Base-by-base conservation (phyloP, 2,113 vertebrate species). In the Spheniscus mendiculus region DNA sequence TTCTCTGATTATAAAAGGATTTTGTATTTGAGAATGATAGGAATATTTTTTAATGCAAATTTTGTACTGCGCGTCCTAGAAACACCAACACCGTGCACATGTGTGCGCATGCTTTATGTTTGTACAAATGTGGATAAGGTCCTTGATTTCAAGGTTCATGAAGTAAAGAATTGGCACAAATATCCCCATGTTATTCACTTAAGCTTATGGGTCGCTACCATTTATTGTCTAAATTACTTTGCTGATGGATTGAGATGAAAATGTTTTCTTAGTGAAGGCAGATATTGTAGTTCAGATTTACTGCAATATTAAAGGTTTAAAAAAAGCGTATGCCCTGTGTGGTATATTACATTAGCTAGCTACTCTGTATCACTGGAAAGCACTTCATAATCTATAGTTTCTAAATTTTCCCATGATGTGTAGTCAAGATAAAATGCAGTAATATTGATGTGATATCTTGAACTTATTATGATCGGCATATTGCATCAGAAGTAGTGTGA, bases 211-310 rank as follows among this genome's bases (percentile, higher is more conserved):
- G 89, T 91, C 36, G 36, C 86, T 95, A 15, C 77, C 87, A 79
- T 97, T 97, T 95, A 67, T 97, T 96, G 80, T 90, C 94, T 96
- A 81, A 83, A 84, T 96, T 93, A 96, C 76, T 94, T 95, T 86
- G 66, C 91, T 84, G 92, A 96, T 94, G 95, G 72, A 89, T 93
- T 95, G 80, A 96, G 90, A 96, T 97, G 79, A 82, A 97, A 97
- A 94, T 96, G 74, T 94, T 97, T 97, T 96, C 96, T 96, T 96
- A 91, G 91, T 93, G 86, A 97, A 95, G 72, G 94, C 74, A 89
- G 87, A 91, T 97, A 90, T 87, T 96, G 63, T 90, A 79, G 76
- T 81, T 94, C 65, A 84, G 80, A 94, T 93, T 96, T 95, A 97
- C 73, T 94, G 94, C 85, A 82, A 66, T 94, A 96, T 95, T 93